These are phyloP conservation scores for Sebastes cheni DNA, from an alignment of 2,797 vertebrate species.

Conservation along the genomic window DNA sequence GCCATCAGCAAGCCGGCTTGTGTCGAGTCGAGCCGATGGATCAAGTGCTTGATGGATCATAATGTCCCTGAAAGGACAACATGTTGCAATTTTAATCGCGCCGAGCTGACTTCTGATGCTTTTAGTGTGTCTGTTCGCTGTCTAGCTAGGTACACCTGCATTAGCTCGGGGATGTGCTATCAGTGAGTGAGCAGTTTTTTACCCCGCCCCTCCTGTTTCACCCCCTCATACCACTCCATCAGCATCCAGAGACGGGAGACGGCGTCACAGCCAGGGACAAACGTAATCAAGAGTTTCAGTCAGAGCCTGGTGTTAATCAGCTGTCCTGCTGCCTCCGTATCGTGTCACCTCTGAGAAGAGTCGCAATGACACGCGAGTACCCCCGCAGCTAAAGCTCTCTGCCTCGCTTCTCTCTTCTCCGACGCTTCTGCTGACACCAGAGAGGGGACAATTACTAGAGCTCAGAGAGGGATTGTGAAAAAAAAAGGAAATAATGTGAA, in stretches of 20 bases:
- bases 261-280: constrained; percentile 11
- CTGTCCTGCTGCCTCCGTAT: constrained; percentile 54
- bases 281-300: constrained; percentile 68
- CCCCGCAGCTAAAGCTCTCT: constrained; percentile 45
- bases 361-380: constrained; percentile 40
- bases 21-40: constrained; percentile 43
- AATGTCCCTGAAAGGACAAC: constrained; percentile 62
- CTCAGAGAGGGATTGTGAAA: constrained; percentile 5
- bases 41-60: constrained; percentile 68
- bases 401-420: background rate
- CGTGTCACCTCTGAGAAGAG: constrained; percentile 60
- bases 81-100: constrained; percentile 68
- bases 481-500: constrained; percentile 8
- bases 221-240: background rate
- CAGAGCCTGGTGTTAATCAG: constrained; percentile 68
- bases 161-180: background rate
- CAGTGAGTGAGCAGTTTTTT: constrained; percentile 11
- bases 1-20: constrained; percentile 28
- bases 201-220: background rate
- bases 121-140: constrained; percentile 20
- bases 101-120: constrained; percentile 39
- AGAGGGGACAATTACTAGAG: constrained; percentile 16
- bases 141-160: constrained; percentile 6
- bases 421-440: constrained; percentile 35
- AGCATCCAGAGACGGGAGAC: constrained; percentile 14